A percentile compares a stretch with the other conserved stretches of the same genome.
Conservation (phyloP, 1,140 invertebrate species). For the Achatina immaculata region DNA sequence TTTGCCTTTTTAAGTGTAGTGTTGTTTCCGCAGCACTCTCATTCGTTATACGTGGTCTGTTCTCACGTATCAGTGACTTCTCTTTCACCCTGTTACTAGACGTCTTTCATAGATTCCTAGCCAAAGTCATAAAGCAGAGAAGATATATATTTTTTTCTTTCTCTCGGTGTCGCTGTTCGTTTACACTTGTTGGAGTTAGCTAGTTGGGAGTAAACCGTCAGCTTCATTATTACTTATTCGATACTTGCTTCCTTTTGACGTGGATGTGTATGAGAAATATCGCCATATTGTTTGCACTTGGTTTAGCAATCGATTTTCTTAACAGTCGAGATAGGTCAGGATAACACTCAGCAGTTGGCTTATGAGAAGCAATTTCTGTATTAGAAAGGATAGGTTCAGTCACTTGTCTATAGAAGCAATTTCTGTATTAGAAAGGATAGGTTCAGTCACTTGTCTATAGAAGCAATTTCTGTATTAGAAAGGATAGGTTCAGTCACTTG, state of each 20-base stretch:
- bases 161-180: not conserved
- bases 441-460: too few relatives aligned
- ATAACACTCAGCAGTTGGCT: too few relatives aligned
- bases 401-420: too few relatives aligned
- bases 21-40: not conserved
- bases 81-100: not conserved
- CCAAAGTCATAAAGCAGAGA: not conserved
- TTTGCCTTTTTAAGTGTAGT: not conserved
- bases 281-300: conserved; percentile 8
- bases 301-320: conserved; percentile 17
- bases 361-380: too few relatives aligned
- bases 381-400: too few relatives aligned
- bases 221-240: conserved; percentile 1
- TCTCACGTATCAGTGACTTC: not conserved
- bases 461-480: too few relatives aligned
- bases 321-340: too few relatives aligned
- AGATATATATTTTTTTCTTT: not conserved
- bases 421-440: too few relatives aligned
- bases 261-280: conserved; percentile 8
- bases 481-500: too few relatives aligned
- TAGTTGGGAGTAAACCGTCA: conserved; percentile 6
- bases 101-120: not conserved
- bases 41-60: not conserved
- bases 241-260: conserved; percentile 4
- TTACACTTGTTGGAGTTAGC: not conserved